phyloP scores from a whole-genome alignment of 2,797 vertebrate species.

The Avahi laniger region DNA sequence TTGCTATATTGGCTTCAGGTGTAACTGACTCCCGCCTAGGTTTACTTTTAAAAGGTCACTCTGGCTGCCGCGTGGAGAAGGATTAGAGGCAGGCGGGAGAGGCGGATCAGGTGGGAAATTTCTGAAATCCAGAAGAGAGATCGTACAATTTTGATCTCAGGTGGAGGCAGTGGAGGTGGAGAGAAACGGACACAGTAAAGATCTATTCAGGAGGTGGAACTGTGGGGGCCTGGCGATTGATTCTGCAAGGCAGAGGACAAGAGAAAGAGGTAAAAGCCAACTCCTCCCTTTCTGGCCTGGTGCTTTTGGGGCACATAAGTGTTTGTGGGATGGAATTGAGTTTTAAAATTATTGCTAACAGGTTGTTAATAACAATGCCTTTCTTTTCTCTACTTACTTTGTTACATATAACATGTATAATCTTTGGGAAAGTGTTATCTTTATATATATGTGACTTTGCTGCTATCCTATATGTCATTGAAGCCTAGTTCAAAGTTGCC shows the following conservation, averaged over 20 bases:
- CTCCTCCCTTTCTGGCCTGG: neutral
- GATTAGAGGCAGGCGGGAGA: neutral
- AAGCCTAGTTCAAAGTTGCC: constrained; percentile 17
- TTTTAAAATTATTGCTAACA: neutral
- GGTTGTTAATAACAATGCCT: neutral
- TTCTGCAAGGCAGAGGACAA: neutral
- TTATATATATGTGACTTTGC: neutral
- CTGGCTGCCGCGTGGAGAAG: neutral
- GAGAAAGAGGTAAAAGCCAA: neutral
- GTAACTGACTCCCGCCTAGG: neutral
- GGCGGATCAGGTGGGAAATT: neutral
- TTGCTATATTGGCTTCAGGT: constrained; percentile 17
- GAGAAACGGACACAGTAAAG: neutral
- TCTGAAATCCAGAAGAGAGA: neutral
- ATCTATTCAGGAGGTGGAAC: too few species aligned
- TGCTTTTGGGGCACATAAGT: neutral
- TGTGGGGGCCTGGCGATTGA: neutral
- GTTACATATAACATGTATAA: neutral
- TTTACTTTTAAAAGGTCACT: constrained; percentile 35
- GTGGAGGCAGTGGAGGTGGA: neutral
- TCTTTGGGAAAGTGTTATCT: neutral
- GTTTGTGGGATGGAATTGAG: neutral
- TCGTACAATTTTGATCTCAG: neutral
- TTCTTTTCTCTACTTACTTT: constrained; percentile 16
- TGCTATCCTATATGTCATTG: neutral